phyloP scores from a whole-genome alignment of 2,113 vertebrate genomes.

The Orientallactaga bullata region DNA sequence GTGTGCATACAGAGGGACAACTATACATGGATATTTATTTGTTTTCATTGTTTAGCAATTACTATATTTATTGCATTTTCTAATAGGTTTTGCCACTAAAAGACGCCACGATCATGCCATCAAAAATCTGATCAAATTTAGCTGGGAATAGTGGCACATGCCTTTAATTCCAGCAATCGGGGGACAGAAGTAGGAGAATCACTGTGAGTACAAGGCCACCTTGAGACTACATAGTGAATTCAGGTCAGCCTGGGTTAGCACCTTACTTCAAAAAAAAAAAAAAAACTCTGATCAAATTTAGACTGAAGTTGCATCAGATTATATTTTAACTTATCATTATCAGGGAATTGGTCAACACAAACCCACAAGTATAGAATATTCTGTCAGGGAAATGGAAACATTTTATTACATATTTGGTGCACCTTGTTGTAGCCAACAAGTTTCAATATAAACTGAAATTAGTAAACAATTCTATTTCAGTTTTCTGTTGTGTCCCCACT shows the following conservation, averaged over 20 bases:
- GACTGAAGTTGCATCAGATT: conserved; percentile 8
- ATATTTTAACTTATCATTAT: conserved; percentile 54
- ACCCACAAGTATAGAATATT: conserved; percentile 53
- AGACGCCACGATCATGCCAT: conserved; percentile 14
- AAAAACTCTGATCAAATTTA: too few species aligned
- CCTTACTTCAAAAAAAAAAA: too few species aligned
- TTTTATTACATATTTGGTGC: conserved; percentile 55
- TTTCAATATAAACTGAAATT: conserved; percentile 57
- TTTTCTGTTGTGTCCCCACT: not conserved
- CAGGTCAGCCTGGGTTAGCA: too few species aligned
- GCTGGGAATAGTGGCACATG: too few species aligned
- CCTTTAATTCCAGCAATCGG: too few species aligned
- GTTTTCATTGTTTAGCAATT: not conserved
- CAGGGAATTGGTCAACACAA: conserved; percentile 15
- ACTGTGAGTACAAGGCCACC: too few species aligned
- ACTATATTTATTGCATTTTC: conserved; percentile 50
- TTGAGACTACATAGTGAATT: too few species aligned
- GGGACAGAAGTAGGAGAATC: too few species aligned
- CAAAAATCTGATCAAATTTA: conserved; percentile 48
- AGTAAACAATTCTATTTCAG: conserved; percentile 67
- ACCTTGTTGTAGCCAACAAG: conserved; percentile 31
- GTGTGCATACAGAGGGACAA: not conserved
- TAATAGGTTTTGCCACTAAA: conserved; percentile 1
- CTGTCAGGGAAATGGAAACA: conserved; percentile 59
- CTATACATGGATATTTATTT: not conserved